Evolutionary conservation across 1,140 invertebrate species (phyloP), one percentile per base, ranked within the genome.

Genomic region (Drosophila santomea): DNA sequence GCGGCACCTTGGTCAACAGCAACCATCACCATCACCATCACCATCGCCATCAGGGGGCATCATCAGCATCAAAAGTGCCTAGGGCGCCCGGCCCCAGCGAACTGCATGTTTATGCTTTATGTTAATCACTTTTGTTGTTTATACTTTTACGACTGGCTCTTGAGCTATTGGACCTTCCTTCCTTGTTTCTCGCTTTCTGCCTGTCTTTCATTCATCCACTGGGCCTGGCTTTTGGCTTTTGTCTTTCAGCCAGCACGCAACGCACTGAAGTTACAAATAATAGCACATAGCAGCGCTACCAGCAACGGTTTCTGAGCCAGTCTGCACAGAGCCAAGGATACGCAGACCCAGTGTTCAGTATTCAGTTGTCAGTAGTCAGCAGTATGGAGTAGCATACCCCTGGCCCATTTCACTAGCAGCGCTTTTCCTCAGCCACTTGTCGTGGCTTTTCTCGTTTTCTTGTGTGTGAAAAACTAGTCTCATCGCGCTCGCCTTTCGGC

Each of bases 101-200:
- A 39, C 52, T 77, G 80, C 80, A 72, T 83, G 84, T 85, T 86
- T 78, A 81, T 86, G 74, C 74, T 83, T 48, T 88, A 88, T 88
- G 84, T 73, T 89, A 89, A 89, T 89, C 78, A 89, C 73, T 89
- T 89, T 74, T 71, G 52, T 74, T 83, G 72, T 77, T 86, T 83
- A 79, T 88, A 79, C 72, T 88, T 88, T 83, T 74, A 50, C 60
- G 77, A 74, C 59, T 54, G 55, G 67, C 41, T 68, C 47, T 67
- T 73, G 55, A 44, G 38, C 45, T 39, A 11, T 62, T 64, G 51
- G 55, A 44, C 15, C 62, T 80, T 81, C 67, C 64, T 80, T 80
- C 66, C 81, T 80, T 77, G 50, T 78, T 80, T 75, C 59, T 74
- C 58, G 52, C 82, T 66, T 74, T 85, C 67, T 71, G 52, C n/a